Evolutionary conservation across 2,888 invertebrate species (phyloP).

Genomic region (Nomada hirtipes): DNA sequence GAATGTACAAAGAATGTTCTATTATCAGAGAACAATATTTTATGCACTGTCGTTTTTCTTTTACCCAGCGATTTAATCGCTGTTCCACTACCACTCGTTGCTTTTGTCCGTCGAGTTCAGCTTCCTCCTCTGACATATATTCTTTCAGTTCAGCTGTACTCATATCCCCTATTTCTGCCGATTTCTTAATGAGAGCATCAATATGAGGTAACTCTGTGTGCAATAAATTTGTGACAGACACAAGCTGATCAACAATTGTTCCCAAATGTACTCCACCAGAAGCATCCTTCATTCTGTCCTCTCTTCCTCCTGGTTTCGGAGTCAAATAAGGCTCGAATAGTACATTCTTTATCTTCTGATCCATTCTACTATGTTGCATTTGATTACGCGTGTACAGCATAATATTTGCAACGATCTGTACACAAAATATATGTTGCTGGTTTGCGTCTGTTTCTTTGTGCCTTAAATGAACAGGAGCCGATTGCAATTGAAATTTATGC

Average conservation of each 20-base stretch:
- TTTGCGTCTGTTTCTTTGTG: slow-evolving; percentile 69
- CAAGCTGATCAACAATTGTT: slow-evolving; percentile 79
- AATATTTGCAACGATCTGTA: slow-evolving; percentile 90
- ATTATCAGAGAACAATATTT: slow-evolving; percentile 88
- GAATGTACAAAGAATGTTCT: slow-evolving; percentile 90
- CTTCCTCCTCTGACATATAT: slow-evolving; percentile 79
- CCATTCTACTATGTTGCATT: slow-evolving; percentile 82
- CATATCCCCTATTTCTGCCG: slow-evolving; percentile 82
- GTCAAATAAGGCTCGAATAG: slow-evolving; percentile 80
- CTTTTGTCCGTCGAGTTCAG: slow-evolving; percentile 79
- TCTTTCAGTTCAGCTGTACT: slow-evolving; percentile 86
- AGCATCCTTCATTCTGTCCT: slow-evolving; percentile 74
- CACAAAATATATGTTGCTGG: slow-evolving; percentile 75
- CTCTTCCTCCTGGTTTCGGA: slow-evolving; percentile 70
- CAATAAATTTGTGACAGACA: slow-evolving; percentile 77
- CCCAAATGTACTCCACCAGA: slow-evolving; percentile 79
- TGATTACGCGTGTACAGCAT: slow-evolving; percentile 89
- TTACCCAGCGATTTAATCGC: slow-evolving; percentile 85
- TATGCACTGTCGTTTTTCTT: slow-evolving; percentile 87
- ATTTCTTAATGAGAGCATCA: slow-evolving; percentile 76
- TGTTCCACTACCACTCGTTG: slow-evolving; percentile 83
- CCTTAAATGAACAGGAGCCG: slow-evolving; percentile 57
- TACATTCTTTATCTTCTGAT: slow-evolving; percentile 81
- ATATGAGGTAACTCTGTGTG: slow-evolving; percentile 78
- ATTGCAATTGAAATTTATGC: slow-evolving; percentile 87